Percentiles rank a stretch among this genome's conserved stretches.
phyloP scores from a whole-genome alignment of 2,113 vertebrate species.

The Sylvilagus bachmani region DNA sequence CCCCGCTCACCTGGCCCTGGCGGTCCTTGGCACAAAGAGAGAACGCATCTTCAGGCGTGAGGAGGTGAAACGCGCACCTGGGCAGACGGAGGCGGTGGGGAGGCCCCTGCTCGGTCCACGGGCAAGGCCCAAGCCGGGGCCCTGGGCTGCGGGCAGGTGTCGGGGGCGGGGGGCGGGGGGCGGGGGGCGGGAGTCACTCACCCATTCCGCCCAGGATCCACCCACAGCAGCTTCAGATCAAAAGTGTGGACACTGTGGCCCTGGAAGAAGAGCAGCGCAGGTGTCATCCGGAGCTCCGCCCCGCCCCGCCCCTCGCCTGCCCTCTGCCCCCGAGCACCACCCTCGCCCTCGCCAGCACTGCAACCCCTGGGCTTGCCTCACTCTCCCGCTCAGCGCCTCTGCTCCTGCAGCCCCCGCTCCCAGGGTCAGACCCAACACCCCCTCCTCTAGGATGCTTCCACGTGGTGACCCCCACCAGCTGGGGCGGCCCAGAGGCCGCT shows the following conservation, averaged over 20 bases:
- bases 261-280: conserved; percentile 67
- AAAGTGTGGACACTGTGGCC: conserved; percentile 85
- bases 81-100: neutral
- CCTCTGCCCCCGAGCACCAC: neutral
- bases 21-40: conserved; percentile 77
- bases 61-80: conserved; percentile 76
- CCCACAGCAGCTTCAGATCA: conserved; percentile 89
- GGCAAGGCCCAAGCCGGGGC: neutral
- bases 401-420: neutral
- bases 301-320: neutral
- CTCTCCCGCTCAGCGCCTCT: too few species aligned
- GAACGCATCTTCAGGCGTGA: conserved; percentile 86
- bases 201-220: conserved; percentile 76
- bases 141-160: neutral
- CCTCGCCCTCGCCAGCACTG: too few species aligned
- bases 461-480: fast-evolving
- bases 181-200: conserved; percentile 70
- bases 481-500: neutral
- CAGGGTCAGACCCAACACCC: neutral
- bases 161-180: neutral
- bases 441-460: neutral
- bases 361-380: neutral
- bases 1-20: conserved; percentile 76
- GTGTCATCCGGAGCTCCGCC: neutral
- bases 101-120: neutral